Evolutionary conservation across 2,113 vertebrate genomes (phyloP), one percentile per base, ranked within the genome.

Genomic region (Myotis yumanensis): DNA sequence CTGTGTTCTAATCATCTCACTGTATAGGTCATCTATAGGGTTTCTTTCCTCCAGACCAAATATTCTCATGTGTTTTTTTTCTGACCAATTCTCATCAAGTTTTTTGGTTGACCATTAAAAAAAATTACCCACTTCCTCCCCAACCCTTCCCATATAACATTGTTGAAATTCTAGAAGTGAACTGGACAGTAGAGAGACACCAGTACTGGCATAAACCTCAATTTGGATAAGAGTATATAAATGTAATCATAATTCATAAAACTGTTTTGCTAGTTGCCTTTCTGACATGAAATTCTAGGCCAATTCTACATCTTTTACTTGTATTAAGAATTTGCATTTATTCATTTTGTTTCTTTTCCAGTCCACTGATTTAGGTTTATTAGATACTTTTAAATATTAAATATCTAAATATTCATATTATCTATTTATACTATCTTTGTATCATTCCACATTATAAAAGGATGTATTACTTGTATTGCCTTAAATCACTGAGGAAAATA

Each of bases 401-500:
- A 18, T 77, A 4, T 69, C 32, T 20, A 81, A 89, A 80, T n/a
- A 79, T n/a, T 80, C 52, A 37, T 81, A 66, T 73, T 80, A 37
- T 12, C 30, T 72, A 52, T 69, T 84, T 86, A 87, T 81, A 48
- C 2, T 5, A 46, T 76, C 25, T 93, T 81, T 91, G 51, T 77
- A 88, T 92, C 17, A 95, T 82, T 95, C 52, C 35, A 94, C 72
- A 81, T 87, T 95, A 57, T 94, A 83, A 93, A 90, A 73, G 16
- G 57, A 85, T 96, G 14, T 76, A 87, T 94, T 91, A 52, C n/a
- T 92, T 84, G 15, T 93, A 87, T 75, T 77, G 68, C 22, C 48
- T 93, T 94, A 95, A 95, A 94, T 95, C 40, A 90, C 25, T 22
- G 32, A 92, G 48, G 89, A 77, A 90, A 94, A 95, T 95, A 94